These are phyloP conservation scores for Geodia barretti DNA, from an alignment of 37 sponge, comb jelly and placozoan species.

Conservation along the genomic window DNA sequence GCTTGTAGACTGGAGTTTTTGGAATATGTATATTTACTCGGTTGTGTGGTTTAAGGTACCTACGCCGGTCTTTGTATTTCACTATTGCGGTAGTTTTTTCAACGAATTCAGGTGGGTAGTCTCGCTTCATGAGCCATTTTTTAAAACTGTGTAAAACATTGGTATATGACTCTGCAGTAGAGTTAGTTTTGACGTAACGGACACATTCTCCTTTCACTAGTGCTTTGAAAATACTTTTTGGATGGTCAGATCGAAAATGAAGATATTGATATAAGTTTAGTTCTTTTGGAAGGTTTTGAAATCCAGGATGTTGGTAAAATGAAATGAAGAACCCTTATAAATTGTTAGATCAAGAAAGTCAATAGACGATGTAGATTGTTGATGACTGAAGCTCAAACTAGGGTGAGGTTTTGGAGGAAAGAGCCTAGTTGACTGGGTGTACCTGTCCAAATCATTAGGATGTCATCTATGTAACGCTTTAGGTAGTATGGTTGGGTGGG, in stretches of 20 bases:
- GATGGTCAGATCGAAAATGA: slow-evolving; percentile 22
- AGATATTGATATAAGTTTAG: slow-evolving; percentile 39
- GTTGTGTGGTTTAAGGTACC: neutral
- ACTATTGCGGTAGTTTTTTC: neutral
- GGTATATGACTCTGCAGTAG: neutral
- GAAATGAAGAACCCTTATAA: neutral
- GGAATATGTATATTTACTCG: too few species aligned
- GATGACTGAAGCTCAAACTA: neutral
- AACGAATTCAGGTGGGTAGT: slow-evolving; percentile 15
- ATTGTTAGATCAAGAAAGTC: slow-evolving; percentile 30
- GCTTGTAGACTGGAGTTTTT: slow-evolving; percentile 12
- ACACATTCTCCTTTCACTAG: slow-evolving; percentile 22
- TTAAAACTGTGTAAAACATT: neutral
- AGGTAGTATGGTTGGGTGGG: slow-evolving; percentile 9
- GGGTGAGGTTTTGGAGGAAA: slow-evolving; percentile 7
- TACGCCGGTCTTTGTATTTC: neutral
- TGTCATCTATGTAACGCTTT: slow-evolving; percentile 50
- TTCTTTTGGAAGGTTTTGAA: slow-evolving; percentile 25
- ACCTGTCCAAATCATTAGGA: slow-evolving; percentile 34
- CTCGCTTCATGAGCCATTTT: slow-evolving; percentile 7
- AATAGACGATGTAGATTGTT: neutral
- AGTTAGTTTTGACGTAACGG: slow-evolving; percentile 25
- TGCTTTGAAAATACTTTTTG: slow-evolving; percentile 8
- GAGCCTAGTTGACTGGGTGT: neutral
- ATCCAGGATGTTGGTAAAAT: neutral